Conservation (phyloP, 2,888 invertebrate species). For the Eulithis prunata region DNA sequence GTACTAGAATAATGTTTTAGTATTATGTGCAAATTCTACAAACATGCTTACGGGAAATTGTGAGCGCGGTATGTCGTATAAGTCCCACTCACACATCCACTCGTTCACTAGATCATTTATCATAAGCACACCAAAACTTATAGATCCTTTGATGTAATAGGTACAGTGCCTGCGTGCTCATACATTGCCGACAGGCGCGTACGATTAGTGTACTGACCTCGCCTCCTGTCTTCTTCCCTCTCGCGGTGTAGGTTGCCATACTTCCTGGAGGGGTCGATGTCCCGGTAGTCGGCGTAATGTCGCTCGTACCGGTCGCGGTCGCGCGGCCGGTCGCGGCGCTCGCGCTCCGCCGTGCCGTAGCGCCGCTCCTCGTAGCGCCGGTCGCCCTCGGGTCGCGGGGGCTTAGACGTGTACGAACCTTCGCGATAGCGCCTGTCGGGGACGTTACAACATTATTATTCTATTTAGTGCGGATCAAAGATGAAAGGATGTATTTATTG, state of each 20-base stretch:
- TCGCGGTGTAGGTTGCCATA: slow-evolving; percentile 63
- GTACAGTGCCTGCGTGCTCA: too few relatives aligned
- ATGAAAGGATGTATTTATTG: too few relatives aligned
- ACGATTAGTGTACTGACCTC: slow-evolving; percentile 51
- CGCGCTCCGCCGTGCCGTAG: slow-evolving; percentile 52
- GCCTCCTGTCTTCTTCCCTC: slow-evolving; percentile 58
- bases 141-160: too few relatives aligned
- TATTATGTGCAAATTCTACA: too few relatives aligned
- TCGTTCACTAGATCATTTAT: too few relatives aligned
- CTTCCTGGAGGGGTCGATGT: slow-evolving; percentile 70
- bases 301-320: slow-evolving; percentile 59
- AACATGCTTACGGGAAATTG: too few relatives aligned
- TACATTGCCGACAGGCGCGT: background rate
- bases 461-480: too few relatives aligned
- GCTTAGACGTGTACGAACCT: slow-evolving; percentile 75
- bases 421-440: slow-evolving; percentile 75
- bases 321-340: slow-evolving; percentile 45
- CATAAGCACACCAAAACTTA: too few relatives aligned
- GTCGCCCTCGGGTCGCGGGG: slow-evolving; percentile 66
- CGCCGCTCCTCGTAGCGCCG: slow-evolving; percentile 51
- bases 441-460: too few relatives aligned
- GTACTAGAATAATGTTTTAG: too few relatives aligned
- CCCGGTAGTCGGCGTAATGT: slow-evolving; percentile 55
- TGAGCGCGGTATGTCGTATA: too few relatives aligned
- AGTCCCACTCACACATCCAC: too few relatives aligned